Evolutionary conservation across 2,113 vertebrate genomes (phyloP), one percentile per base, ranked within the genome.

Genomic region (Siniperca knerii): DNA sequence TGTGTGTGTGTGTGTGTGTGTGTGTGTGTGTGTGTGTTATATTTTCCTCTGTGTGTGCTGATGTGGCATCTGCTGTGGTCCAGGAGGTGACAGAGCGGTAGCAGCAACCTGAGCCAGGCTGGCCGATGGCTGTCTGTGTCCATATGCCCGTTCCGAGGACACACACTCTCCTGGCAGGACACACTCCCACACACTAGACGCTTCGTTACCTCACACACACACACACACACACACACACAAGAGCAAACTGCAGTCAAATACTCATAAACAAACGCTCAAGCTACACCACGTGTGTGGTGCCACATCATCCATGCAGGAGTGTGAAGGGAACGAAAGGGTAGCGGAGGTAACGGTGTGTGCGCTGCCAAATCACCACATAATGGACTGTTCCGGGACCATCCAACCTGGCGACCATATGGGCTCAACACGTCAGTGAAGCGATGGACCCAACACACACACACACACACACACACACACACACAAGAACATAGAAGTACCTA

Each of bases 281-380:
- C 77, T 67, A 33, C 84, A 76, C 77, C 46, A 62, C 25, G 35
- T 80, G 67, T 57, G 75, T 9, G 60, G 75, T 33, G 80, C 64
- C 75, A 79, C 86, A 85, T 81, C 75, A 83, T 89, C 78, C 72
- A 50, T 69, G 82, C 71, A 60, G 85, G 73, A 83, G 83, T 55
- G 83, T 80, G 79, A 65, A 74, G 69, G 83, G 82, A 86, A 83
- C 15, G 16, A 83, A 79, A 83, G 79, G 77, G 60, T 61, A 78
- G 79, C 65, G n/a, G 87, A 75, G 88, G 81, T 81, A 90, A 84
- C 79, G 60, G 68, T 46, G 75, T 71, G 80, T 67, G 40, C 57
- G 40, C 75, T 89, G 92, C 92, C 91, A 94, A 93, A 94, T 89
- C 68, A 76, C 79, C 91, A 87, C 85, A 87, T 92, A 93, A 89